Evolutionary conservation across 2,888 invertebrate species (phyloP), one percentile per base, ranked within the genome.

Genomic region (Patella pellucida): DNA sequence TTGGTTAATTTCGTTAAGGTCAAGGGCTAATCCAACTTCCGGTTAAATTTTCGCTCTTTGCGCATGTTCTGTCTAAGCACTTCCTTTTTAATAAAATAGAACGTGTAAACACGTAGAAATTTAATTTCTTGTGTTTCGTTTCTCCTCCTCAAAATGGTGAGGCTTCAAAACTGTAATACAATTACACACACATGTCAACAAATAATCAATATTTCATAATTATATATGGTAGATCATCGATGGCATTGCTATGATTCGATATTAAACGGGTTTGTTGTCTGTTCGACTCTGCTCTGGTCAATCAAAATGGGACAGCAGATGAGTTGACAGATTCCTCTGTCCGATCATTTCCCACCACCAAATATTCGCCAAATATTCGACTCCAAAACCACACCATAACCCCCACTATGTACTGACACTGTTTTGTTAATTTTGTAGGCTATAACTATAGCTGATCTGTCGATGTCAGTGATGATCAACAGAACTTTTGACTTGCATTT

Each of bases 61-160:
- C 62, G 62, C 62, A 62, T 62, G 62, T 23, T 5, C 62, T 23
- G 23, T 14, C 16, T 0, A 11, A 3, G 0, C 62, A 62, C 62
- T 62, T 62, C 62, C 62, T 62, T 62, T 62, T 14, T 9, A 62
- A 23, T 62, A 23, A 62, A 62, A 9, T 23, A 19, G 19, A 62
- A 19, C 62, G 62, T 62, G 62, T 23, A 62, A 62, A 62, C 62
- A 62, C 14, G 19, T 23, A 62, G 62, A 62, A 62, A 62, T 23
- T 23, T 14, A 41, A 41, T 11, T 62, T 62, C 62, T 62, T 19
- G 62, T 62, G 62, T 62, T 62, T 62, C 62, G 23, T 14, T 23
- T 19, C 23, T 62, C 62, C 62, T 62, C 62, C 23, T 23, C 11
- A 62, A 62, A 62, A 62, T 62, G 62, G 62, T 62, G 62, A 62